Percentiles rank a stretch among this genome's conserved stretches.
phyloP scores from a whole-genome alignment of 1,140 invertebrate genomes.

The Cydia strobilella region DNA sequence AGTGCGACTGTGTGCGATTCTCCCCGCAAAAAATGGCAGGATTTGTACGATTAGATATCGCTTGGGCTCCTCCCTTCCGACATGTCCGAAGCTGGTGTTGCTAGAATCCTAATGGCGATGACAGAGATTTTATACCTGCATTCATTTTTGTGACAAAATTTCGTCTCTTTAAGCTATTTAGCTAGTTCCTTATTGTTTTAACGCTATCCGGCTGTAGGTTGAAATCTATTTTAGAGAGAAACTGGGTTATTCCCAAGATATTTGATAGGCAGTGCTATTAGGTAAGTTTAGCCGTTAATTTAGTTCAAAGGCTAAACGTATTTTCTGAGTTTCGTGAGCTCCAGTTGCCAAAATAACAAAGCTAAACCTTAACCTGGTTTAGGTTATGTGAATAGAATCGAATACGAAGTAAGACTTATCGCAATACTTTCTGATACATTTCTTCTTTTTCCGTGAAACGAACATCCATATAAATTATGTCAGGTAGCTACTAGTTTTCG shows the following conservation, averaged over 20 bases:
- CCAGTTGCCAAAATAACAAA: constrained; percentile 4
- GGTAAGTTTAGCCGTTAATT: constrained; percentile 19
- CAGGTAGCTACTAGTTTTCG: too few relatives aligned
- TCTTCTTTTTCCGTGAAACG: too few relatives aligned
- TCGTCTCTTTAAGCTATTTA: background rate
- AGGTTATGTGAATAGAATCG: background rate
- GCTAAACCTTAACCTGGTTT: background rate
- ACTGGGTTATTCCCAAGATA: background rate
- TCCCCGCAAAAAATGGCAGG: too few relatives aligned
- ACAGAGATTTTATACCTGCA: too few relatives aligned
- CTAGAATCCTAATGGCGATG: too few relatives aligned
- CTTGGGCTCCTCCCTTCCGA: too few relatives aligned
- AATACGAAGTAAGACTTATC: background rate
- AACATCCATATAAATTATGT: too few relatives aligned
- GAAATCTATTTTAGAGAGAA: constrained; percentile 2
- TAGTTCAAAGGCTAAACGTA: constrained; percentile 16
- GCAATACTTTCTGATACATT: too few relatives aligned
- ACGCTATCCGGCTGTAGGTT: background rate
- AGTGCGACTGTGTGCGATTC: too few relatives aligned
- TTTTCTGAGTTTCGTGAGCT: background rate
- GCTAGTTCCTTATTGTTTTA: too few relatives aligned
- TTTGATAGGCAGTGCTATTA: background rate
- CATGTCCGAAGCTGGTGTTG: too few relatives aligned
- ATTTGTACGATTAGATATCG: too few relatives aligned
- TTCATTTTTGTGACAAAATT: background rate